Percentiles rank a stretch among this genome's conserved stretches.
These are phyloP conservation scores for Lapara coniferarum DNA, from an alignment of 2,888 invertebrate genomes.

Conservation along the genomic window DNA sequence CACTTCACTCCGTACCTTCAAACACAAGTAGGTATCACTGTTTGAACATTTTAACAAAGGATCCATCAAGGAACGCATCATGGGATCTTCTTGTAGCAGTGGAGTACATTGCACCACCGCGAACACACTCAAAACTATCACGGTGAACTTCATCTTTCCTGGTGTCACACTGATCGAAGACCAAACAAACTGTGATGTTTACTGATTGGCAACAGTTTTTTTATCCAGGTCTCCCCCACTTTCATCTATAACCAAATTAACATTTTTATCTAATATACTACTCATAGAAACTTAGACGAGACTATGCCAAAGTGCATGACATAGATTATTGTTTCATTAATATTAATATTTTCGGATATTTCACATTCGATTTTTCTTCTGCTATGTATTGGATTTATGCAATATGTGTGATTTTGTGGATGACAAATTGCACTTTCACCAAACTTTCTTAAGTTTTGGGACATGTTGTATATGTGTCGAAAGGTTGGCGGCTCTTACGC, in stretches of 20 bases:
- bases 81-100: conserved; percentile 64
- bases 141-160: conserved; percentile 66
- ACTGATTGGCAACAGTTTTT: conserved; percentile 73
- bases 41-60: conserved; percentile 73
- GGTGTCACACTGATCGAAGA: conserved; percentile 56
- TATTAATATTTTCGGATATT: conserved; percentile 68
- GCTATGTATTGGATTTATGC: conserved; percentile 54
- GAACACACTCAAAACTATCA: conserved; percentile 64
- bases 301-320: conserved; percentile 71
- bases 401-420: conserved; percentile 38
- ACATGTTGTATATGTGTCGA: not conserved
- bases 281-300: conserved; percentile 63
- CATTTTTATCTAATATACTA: conserved; percentile 71
- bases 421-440: conserved; percentile 39
- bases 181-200: conserved; percentile 71
- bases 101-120: conserved; percentile 62
- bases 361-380: conserved; percentile 61
- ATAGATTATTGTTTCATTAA: conserved; percentile 69
- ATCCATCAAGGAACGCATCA: conserved; percentile 59
- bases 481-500: not conserved
- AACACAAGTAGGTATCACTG: conserved; percentile 72
- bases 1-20: conserved; percentile 68
- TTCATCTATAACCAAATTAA: conserved; percentile 60
- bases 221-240: conserved; percentile 78
- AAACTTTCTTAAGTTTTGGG: conserved; percentile 27